Base-by-base conservation (phyloP, 2,797 vertebrate genomes). In the Anguilla anguilla region DNA sequence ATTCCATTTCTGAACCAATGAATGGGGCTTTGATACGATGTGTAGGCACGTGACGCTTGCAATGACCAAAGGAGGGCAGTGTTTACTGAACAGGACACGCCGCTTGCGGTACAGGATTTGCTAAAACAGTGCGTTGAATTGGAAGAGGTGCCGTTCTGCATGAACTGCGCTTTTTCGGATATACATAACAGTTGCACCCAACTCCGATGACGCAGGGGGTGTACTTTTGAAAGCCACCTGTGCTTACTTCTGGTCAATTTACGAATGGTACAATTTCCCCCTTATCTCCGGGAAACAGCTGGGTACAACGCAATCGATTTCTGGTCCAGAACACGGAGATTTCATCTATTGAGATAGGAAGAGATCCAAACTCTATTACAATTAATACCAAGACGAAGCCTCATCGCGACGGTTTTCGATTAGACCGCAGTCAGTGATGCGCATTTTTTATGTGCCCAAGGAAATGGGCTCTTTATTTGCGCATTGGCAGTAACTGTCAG, bases 1-100 rank as follows among this genome's bases (percentile, higher is more conserved):
- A 46, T 81, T 81, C 19, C 77, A 81, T 46, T 81, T 46, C 35
- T 81, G 77, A 81, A 39, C 39, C 39, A 19, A 49, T 81, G 77
- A 46, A 46, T 46, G 43, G 43, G 43, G 17, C 19, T 46, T 7
- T 1, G 72, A 15, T 17, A 46, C 15, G 3, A 81, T 25, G 9
- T 22, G 39, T 2, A 22, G 6, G 6, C 39, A 17, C 39, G 77
- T 81, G 22, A 17, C 39, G 43, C 77, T 25, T 46, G 15, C 15
- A 77, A 77, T 77, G 35, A 39, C 77, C 77, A 81, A 81, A 43
- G 15, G 39, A 43, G 46, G 77, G 77, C 43, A 39, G 31, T 81
- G 77, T 81, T 81, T 46, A 39, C 74, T 9, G 22, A 81, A 43
- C 35, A 81, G 49, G 7, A 81, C 6, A 46, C 22, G 19, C 6